Conservation (phyloP, 2,888 invertebrate genomes). For the Syrphus vitripennis region DNA sequence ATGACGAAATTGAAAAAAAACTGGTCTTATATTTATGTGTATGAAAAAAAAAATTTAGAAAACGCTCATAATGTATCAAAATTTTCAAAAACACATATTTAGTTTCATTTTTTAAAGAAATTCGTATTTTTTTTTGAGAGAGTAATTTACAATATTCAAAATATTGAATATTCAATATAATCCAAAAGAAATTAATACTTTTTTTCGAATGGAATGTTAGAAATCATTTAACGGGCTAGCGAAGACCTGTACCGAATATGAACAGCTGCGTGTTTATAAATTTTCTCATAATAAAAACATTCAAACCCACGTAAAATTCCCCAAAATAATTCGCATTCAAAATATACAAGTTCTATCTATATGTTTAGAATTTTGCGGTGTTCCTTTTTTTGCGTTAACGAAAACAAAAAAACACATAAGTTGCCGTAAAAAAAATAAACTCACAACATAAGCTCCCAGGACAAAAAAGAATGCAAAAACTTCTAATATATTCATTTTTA, state of each 20-base stretch:
- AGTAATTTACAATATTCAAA: no score
- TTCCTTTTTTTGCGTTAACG: neutral
- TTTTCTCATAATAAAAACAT: neutral
- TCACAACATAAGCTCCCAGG: conserved; percentile 52
- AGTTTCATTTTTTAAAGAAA: no score
- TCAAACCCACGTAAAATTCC: neutral
- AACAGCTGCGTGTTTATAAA: conserved; percentile 11
- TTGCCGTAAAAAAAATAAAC: neutral
- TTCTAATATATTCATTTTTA: conserved; percentile 51
- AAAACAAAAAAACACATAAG: neutral
- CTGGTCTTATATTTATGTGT: no score
- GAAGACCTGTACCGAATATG: neutral
- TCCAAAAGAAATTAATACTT: no score
- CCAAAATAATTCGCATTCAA: neutral
- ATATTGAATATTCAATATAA: neutral
- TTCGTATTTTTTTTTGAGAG: no score
- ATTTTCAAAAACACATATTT: no score
- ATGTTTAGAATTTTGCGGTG: neutral
- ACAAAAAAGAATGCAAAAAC: conserved; percentile 45
- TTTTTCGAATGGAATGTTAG: neutral
- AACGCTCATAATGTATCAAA: no score
- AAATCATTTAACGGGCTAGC: neutral
- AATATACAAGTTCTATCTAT: neutral
- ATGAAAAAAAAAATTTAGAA: no score
- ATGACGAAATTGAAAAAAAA: no score